Evolutionary conservation across 2,888 invertebrate species (phyloP).

Genomic region (Melanargia galathea): DNA sequence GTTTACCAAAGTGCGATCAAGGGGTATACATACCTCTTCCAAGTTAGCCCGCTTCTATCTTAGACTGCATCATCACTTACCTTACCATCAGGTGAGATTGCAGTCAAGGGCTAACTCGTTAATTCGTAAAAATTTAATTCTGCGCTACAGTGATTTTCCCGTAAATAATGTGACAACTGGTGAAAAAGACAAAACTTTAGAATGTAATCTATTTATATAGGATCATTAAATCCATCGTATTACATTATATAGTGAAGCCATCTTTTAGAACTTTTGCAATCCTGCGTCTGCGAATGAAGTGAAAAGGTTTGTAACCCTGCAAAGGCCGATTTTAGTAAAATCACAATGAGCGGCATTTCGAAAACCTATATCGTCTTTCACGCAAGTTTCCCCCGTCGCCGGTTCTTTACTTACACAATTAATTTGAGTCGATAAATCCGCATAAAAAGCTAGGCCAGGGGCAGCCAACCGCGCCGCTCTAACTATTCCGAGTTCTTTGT

Average conservation of each 20-base stretch:
- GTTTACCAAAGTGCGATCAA: conserved; percentile 12
- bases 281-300: not conserved
- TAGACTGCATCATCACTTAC: no score
- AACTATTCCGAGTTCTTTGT: conserved; percentile 74
- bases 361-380: conserved; percentile 75
- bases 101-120: no score
- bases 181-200: not conserved
- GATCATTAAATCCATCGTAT: not conserved
- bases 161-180: not conserved
- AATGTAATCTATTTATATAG: not conserved
- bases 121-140: no score
- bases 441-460: conserved; percentile 75
- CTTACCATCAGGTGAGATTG: no score
- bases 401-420: conserved; percentile 78
- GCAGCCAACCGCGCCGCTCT: conserved; percentile 70
- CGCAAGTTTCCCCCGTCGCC: conserved; percentile 73
- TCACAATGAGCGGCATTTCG: conserved; percentile 38
- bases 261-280: not conserved
- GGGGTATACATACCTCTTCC: no score
- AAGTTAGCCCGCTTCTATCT: no score
- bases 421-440: conserved; percentile 81
- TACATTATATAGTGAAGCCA: not conserved
- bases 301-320: not conserved
- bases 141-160: not conserved
- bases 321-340: not conserved